Percentiles rank a stretch among this genome's conserved stretches.
These are phyloP conservation scores for Mormyrops boulengeri DNA, from an alignment of 2,797 vertebrate species.

Conservation along the genomic window DNA sequence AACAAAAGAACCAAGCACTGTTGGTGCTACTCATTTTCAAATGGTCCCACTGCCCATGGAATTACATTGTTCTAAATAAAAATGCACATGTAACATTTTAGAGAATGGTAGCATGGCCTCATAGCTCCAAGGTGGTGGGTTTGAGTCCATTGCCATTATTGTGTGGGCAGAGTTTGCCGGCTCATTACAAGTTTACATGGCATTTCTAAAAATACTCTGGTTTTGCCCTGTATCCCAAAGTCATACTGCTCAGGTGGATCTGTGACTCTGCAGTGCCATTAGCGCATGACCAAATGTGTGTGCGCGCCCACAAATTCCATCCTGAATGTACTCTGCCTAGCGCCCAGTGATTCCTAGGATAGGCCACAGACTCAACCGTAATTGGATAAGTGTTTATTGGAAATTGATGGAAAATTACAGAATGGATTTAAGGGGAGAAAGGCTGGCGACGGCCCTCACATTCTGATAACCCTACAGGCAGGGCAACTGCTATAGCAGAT, in stretches of 20 bases:
- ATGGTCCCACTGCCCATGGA: not conserved
- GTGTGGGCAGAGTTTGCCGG: not conserved
- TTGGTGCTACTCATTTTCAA: not conserved
- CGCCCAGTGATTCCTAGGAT: not conserved
- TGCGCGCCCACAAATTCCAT: not conserved
- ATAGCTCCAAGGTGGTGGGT: not conserved
- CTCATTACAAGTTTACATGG: not conserved
- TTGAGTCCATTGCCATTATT: not conserved
- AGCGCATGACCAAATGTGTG: not conserved
- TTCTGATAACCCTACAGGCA: not conserved
- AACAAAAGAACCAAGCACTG: not conserved
- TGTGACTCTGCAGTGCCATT: not conserved
- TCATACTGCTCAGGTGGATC: slow-evolving; percentile 1
- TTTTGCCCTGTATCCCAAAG: not conserved
- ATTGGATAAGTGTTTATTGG: not conserved
- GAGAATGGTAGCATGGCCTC: not conserved
- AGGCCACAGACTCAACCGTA: not conserved
- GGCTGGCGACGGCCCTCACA: not conserved
- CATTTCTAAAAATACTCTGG: not conserved
- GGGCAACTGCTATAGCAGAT: not conserved
- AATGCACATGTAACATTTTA: not conserved
- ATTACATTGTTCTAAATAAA: not conserved
- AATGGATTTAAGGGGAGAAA: not conserved
- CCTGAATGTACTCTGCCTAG: not conserved
- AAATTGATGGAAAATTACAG: not conserved